Evolutionary conservation across 2,888 invertebrate species (phyloP).

Genomic region (Callyntrura guangdongensis): DNA sequence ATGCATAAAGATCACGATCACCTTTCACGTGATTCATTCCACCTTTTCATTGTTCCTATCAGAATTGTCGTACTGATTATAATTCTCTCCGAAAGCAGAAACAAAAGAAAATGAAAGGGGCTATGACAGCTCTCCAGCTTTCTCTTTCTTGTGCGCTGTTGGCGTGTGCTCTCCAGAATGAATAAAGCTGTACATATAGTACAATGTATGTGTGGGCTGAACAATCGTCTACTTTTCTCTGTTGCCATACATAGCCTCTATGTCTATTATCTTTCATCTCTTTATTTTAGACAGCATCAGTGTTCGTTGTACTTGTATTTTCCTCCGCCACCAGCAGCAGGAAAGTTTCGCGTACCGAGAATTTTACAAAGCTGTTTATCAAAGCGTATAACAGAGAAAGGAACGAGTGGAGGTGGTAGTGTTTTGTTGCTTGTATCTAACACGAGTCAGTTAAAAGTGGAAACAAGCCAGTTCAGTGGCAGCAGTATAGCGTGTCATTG

Average conservation of each 20-base stretch:
- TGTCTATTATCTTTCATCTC: conserved; percentile 27
- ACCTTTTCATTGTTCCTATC: conserved; percentile 21
- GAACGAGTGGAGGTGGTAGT: no score
- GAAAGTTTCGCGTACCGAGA: conserved; percentile 5
- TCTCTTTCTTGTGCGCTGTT: conserved; percentile 15
- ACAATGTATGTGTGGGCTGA: not conserved
- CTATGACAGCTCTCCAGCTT: conserved; percentile 7
- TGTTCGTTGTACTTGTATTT: not conserved
- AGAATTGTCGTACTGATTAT: conserved; percentile 38
- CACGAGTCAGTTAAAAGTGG: conserved; percentile 44
- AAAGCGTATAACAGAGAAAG: not conserved
- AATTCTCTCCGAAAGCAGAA: conserved; percentile 3
- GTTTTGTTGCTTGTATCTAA: not conserved
- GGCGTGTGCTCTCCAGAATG: not conserved
- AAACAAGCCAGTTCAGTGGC: not conserved
- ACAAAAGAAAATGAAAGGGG: conserved; percentile 7
- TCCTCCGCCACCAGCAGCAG: not conserved
- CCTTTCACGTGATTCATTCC: conserved; percentile 13
- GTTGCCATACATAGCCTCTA: not conserved
- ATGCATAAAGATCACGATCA: conserved; percentile 12
- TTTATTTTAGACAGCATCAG: not conserved
- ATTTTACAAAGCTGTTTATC: not conserved
- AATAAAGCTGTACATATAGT: not conserved
- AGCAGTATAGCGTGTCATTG: conserved; percentile 62
- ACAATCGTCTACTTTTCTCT: not conserved